Percentiles rank a stretch among this genome's conserved stretches.
Evolutionary conservation across 2,113 vertebrate genomes (phyloP).

Genomic region (Erythrolamprus reginae): DNA sequence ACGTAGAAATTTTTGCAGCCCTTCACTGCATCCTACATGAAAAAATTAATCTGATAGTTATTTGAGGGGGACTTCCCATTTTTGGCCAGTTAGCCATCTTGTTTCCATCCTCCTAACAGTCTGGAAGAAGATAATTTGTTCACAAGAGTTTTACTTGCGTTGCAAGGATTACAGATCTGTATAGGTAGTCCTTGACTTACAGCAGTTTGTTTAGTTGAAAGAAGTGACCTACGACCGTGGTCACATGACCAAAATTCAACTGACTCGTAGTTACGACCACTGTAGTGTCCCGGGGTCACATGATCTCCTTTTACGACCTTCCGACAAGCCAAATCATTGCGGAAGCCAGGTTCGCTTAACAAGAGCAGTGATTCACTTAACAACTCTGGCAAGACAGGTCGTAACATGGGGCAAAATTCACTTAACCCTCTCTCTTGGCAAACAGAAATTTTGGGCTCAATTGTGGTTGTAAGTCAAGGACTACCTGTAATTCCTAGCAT

Average conservation of each 20-base stretch:
- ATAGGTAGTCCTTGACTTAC: not conserved
- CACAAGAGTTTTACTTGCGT: not conserved
- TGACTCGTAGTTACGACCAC: not conserved
- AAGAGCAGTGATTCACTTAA: not conserved
- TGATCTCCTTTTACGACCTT: not conserved
- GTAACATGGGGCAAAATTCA: not conserved
- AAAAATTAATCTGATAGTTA: not conserved
- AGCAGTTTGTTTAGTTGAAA: not conserved
- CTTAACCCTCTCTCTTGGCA: not conserved
- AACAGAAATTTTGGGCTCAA: not conserved
- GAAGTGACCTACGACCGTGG: not conserved
- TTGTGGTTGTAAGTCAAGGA: not conserved
- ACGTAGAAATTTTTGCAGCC: too few species aligned
- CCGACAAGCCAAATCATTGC: not conserved
- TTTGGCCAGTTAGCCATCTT: too few species aligned
- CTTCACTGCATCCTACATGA: not conserved
- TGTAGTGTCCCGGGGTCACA: not conserved
- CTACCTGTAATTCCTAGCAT: not conserved
- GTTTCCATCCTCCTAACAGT: not conserved
- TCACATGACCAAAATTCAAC: not conserved
- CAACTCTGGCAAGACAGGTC: not conserved
- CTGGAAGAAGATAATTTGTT: not conserved
- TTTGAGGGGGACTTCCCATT: not conserved
- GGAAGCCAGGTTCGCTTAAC: not conserved
- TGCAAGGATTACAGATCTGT: not conserved